Base-by-base conservation (phyloP, 2,797 vertebrate genomes). In the Pseudomugil tenellus region DNA sequence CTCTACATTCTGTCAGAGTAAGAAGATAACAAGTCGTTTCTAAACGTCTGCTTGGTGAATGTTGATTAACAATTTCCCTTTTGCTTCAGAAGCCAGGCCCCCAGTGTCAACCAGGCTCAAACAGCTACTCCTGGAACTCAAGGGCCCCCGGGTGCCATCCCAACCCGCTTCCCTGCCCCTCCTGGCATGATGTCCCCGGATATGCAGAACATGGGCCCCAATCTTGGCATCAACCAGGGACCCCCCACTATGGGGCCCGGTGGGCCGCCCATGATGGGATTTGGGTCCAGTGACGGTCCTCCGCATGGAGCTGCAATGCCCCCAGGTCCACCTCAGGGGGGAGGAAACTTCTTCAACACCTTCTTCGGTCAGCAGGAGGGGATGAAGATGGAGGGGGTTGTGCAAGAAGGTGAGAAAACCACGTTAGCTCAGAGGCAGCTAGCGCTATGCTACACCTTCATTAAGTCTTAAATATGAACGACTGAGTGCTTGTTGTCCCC, bases 281-380 rank as follows among this genome's bases (percentile, higher is more conserved):
- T 96, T 52, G 89, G 89, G 0, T 84, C 94, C 0, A 94, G 92
- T 1, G 96, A 96, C 0, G 90, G 91, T 5, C 76, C 85, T 23
- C 94, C 94, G 17, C 94, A 93, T 0, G 92, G 92, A 0, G 94
- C 94, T 21, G 91, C 93, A 72, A 93, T 96, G 87, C 93, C 93
- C 0, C 94, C 95, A 0, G 93, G 92, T 1, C 93, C 95, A 0
- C 92, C 95, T 1, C 95, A 93, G 0, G 91, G 94, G 1, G 85
- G 89, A 1, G 95, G 89, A 37, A 95, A 94, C 69, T 98, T 96
- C 83, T 98, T 95, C 29, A 95, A 97, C 19, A 94, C 92, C 76
- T 97, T 96, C 87, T 97, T 95, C 90, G 94, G 93, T 39, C 96
- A 95, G 63, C 95, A 94, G 49, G 96, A 96, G 19, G 87, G 89